Conservation (phyloP, 2,113 vertebrate genomes). For the Ageneiosus marmoratus region DNA sequence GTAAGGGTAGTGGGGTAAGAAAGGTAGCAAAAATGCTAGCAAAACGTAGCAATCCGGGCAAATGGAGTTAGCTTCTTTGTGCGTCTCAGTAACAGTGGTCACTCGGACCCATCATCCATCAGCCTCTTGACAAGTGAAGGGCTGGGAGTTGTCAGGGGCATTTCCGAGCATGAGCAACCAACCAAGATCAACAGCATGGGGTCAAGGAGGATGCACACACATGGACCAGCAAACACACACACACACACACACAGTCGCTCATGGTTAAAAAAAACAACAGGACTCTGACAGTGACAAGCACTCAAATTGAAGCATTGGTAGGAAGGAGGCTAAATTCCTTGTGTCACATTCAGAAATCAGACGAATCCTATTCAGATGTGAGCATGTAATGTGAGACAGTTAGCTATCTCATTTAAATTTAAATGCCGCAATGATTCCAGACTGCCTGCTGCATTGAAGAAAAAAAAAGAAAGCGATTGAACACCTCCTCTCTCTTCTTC, state of each 20-base stretch:
- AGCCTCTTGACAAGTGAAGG: constrained; percentile 50
- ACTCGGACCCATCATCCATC: constrained; percentile 45
- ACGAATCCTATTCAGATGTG: constrained; percentile 9
- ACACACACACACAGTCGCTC: constrained; percentile 24
- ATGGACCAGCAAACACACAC: constrained; percentile 32
- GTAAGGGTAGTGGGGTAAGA: background rate
- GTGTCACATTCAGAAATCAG: constrained; percentile 14
- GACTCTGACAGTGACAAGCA: constrained; percentile 18
- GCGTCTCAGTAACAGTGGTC: constrained; percentile 26
- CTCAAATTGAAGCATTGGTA: constrained; percentile 4
- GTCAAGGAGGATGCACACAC: constrained; percentile 55
- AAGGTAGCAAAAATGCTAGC: too few species aligned
- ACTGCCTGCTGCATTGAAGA: constrained; percentile 28
- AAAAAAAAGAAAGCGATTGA: background rate
- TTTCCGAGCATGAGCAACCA: constrained; percentile 42
- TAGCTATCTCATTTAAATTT: constrained; percentile 34
- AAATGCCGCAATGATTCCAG: constrained; percentile 37
- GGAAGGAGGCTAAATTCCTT: background rate
- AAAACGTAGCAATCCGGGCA: background rate
- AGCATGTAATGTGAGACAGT: constrained; percentile 24
- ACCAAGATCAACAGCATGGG: constrained; percentile 51
- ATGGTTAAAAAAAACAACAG: background rate
- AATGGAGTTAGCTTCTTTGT: background rate
- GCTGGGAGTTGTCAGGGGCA: constrained; percentile 45
- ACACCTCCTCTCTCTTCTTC: constrained; percentile 2